Evolutionary conservation across 2,113 vertebrate genomes (phyloP).

Genomic region (Trichomycterus rosablanca): DNA sequence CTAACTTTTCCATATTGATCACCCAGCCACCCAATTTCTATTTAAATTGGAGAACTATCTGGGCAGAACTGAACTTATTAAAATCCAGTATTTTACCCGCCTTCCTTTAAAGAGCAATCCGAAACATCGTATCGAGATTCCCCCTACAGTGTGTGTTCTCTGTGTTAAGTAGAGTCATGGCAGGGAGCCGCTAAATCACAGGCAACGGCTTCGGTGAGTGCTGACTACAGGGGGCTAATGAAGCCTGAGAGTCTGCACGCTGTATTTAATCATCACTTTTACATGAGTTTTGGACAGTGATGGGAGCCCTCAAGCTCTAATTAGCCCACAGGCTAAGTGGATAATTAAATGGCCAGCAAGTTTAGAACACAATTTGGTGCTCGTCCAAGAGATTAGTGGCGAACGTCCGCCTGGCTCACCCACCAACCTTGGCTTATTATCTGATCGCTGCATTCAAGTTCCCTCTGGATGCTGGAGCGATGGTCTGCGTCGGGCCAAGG

Average conservation of each 20-base stretch:
- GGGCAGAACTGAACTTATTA: background rate
- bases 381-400: constrained; percentile 39
- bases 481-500: constrained; percentile 35
- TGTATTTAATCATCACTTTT: constrained; percentile 40
- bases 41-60: background rate
- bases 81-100: background rate
- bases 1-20: too few species aligned
- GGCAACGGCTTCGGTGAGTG: constrained; percentile 24
- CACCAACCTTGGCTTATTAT: constrained; percentile 32
- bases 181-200: constrained; percentile 11
- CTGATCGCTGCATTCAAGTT: constrained; percentile 33
- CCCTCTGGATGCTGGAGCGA: constrained; percentile 13
- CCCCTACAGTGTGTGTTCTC: background rate
- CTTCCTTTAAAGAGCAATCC: background rate
- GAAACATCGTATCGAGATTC: constrained; percentile 13
- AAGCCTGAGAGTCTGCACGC: constrained; percentile 14
- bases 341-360: constrained; percentile 38
- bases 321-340: constrained; percentile 37
- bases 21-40: too few species aligned
- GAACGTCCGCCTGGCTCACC: constrained; percentile 33
- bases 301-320: constrained; percentile 38
- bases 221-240: constrained; percentile 36
- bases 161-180: background rate
- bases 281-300: constrained; percentile 30
- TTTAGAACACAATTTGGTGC: constrained; percentile 38